These are phyloP conservation scores for Cottus gobio DNA, from an alignment of 2,113 vertebrate genomes.

Conservation along the genomic window DNA sequence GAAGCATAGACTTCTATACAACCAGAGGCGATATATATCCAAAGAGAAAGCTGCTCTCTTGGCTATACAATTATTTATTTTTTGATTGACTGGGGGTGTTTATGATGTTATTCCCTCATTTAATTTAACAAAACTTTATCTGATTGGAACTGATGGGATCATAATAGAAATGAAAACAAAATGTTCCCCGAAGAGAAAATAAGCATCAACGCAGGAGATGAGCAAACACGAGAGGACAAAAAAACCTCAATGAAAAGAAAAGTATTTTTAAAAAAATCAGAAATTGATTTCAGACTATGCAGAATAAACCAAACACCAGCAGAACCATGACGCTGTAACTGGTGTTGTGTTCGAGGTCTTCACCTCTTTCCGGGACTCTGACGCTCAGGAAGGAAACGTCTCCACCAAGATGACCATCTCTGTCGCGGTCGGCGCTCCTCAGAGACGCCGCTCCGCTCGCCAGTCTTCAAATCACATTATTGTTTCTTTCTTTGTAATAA, in stretches of 20 bases:
- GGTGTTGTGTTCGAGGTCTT: too few relatives aligned
- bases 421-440: slow-evolving; percentile 6
- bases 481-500: not conserved
- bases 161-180: slow-evolving; percentile 33
- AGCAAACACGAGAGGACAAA: slow-evolving; percentile 18
- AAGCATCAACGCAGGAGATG: slow-evolving; percentile 4
- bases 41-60: not conserved
- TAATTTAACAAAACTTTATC: slow-evolving; percentile 29
- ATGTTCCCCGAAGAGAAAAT: slow-evolving; percentile 7
- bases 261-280: not conserved
- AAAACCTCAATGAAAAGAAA: not conserved
- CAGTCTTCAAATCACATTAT: slow-evolving; percentile 8
- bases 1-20: too few relatives aligned
- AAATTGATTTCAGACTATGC: not conserved
- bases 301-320: not conserved
- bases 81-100: not conserved
- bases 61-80: too few relatives aligned
- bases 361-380: not conserved
- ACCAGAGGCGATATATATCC: not conserved
- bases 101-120: slow-evolving; percentile 26
- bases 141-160: slow-evolving; percentile 19
- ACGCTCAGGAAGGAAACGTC: slow-evolving; percentile 74
- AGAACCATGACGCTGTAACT: too few relatives aligned
- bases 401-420: slow-evolving; percentile 76
- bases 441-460: not conserved